These are phyloP conservation scores for Phorcus lineatus DNA, from an alignment of 2,888 invertebrate genomes.

Conservation along the genomic window DNA sequence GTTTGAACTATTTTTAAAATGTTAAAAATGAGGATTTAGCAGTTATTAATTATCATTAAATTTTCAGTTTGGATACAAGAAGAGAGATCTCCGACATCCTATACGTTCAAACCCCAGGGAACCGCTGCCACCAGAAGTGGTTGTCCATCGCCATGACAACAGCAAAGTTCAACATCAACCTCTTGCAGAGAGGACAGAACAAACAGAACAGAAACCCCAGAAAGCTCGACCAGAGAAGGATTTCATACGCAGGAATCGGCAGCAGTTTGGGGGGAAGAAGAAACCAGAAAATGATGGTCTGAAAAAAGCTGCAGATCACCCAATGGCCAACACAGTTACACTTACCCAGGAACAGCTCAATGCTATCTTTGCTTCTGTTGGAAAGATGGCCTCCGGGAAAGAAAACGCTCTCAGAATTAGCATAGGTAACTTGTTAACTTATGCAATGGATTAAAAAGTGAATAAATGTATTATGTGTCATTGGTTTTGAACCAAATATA, in stretches of 20 bases:
- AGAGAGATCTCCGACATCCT: constrained; percentile 6
- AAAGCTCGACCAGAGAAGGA: constrained; percentile 2
- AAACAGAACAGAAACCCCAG: constrained; percentile 32
- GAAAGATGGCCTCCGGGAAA: constrained; percentile 56
- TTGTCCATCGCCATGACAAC: constrained; percentile 5
- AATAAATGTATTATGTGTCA: too few relatives aligned
- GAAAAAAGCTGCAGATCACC: neutral
- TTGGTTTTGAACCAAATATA: too few relatives aligned
- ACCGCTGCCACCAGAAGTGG: neutral
- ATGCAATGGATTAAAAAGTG: neutral
- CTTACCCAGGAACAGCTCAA: constrained; percentile 69
- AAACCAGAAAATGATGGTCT: neutral
- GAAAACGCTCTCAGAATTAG: constrained; percentile 63
- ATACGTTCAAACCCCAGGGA: neutral
- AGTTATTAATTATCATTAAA: neutral
- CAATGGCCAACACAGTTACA: constrained; percentile 39
- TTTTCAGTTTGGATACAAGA: constrained; percentile 25
- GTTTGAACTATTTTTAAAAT: too few relatives aligned
- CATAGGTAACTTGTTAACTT: constrained; percentile 52
- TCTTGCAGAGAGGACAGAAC: constrained; percentile 35
- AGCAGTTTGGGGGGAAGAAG: neutral
- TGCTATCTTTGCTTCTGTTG: constrained; percentile 65
- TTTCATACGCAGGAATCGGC: neutral
- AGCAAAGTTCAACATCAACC: neutral
- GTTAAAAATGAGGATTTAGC: neutral